Evolutionary conservation across 2,888 invertebrate genomes (phyloP).

Genomic region (Cyclophora punctaria): DNA sequence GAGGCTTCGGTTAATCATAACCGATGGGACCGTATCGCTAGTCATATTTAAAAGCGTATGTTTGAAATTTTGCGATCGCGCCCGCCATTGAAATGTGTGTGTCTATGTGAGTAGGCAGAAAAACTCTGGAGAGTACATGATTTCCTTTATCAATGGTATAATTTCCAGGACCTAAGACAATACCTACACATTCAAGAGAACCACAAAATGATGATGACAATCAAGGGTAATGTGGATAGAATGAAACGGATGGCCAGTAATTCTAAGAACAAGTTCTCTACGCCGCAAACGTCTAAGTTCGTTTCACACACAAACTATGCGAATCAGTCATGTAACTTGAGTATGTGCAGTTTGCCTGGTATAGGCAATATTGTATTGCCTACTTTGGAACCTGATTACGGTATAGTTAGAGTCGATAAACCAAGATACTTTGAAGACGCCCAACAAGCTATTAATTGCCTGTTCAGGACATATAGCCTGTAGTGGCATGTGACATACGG

Average conservation of each 20-base stretch:
- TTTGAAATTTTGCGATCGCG: too few species aligned
- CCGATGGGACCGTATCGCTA: too few species aligned
- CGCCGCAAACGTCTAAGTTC: constrained; percentile 38
- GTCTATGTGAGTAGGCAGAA: too few species aligned
- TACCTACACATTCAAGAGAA: constrained; percentile 51
- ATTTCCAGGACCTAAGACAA: constrained; percentile 50
- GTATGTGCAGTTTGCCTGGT: constrained; percentile 21
- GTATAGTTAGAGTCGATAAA: constrained; percentile 47
- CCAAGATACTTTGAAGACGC: constrained; percentile 61
- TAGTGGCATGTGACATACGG: constrained; percentile 18
- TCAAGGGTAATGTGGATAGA: constrained; percentile 50
- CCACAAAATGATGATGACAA: constrained; percentile 49
- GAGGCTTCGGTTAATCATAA: too few species aligned
- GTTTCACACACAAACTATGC: constrained; percentile 30
- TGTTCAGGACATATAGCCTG: constrained; percentile 54
- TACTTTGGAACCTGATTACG: constrained; percentile 59
- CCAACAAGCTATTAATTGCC: constrained; percentile 55
- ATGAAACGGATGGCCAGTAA: constrained; percentile 51
- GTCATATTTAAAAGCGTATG: too few species aligned
- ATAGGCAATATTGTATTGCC: constrained; percentile 30
- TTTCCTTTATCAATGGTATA: too few species aligned
- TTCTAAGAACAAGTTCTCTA: constrained; percentile 35
- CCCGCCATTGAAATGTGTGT: too few species aligned
- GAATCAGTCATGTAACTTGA: constrained; percentile 30
- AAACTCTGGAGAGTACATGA: too few species aligned